A percentile compares a stretch with the other conserved stretches of the same genome.
phyloP scores from a whole-genome alignment of 2,888 invertebrate species.

The Drosophila fungiperda region DNA sequence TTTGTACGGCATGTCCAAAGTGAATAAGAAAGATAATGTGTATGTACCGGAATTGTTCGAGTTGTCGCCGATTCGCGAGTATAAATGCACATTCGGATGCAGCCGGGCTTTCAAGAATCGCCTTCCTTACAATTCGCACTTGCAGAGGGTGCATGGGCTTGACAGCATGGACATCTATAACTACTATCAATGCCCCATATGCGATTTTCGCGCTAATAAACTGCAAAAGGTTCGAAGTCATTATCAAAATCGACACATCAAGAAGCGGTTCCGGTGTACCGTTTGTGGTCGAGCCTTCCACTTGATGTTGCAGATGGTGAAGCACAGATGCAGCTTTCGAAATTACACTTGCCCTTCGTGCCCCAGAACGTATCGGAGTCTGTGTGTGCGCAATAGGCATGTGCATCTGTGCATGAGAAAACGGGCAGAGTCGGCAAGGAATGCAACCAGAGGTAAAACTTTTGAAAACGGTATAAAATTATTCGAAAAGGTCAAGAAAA shows the following conservation, averaged over 20 bases:
- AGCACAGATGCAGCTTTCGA: conserved; percentile 13
- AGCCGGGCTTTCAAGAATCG: conserved; percentile 39
- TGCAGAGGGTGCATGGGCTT: conserved; percentile 25
- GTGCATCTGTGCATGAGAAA: neutral
- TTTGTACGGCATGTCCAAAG: conserved; percentile 7
- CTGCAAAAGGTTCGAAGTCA: conserved; percentile 34
- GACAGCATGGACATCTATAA: neutral
- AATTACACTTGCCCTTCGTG: conserved; percentile 20
- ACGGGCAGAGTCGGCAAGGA: neutral
- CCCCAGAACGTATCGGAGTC: neutral
- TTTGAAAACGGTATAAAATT: neutral
- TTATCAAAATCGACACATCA: conserved; percentile 35
- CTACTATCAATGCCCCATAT: conserved; percentile 38
- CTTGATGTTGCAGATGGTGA: conserved; percentile 1
- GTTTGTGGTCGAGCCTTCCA: conserved; percentile 18
- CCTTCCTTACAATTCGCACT: conserved; percentile 21
- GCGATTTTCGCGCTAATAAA: neutral
- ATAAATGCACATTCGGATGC: conserved; percentile 31
- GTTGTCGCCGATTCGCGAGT: conserved; percentile 36
- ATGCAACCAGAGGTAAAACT: rapidly evolving
- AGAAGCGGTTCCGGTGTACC: conserved; percentile 16
- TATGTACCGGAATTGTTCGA: conserved; percentile 31
- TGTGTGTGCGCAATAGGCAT: conserved; percentile 21
- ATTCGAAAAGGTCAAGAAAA: neutral
- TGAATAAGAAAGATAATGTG: neutral